phyloP scores from a whole-genome alignment of 2,113 vertebrate genomes.

The Tychaedon coryphoeus region DNA sequence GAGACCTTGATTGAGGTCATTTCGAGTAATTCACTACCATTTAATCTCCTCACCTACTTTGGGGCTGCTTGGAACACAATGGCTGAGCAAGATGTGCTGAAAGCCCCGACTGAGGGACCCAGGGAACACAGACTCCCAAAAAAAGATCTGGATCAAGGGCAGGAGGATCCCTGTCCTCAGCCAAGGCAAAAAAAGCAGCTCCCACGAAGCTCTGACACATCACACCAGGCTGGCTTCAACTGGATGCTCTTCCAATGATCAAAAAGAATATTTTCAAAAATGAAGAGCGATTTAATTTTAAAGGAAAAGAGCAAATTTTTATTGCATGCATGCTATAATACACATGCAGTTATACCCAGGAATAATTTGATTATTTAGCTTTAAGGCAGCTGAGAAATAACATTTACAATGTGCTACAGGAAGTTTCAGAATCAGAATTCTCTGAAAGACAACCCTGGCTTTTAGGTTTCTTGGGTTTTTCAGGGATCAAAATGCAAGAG shows the following conservation, averaged over 20 bases:
- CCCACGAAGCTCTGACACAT: background rate
- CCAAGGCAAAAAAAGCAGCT: background rate
- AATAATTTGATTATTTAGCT: background rate
- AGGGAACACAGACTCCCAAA: background rate
- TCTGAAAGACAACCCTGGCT: background rate
- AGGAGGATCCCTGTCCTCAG: background rate
- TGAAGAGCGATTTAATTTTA: background rate
- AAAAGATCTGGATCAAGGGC: background rate
- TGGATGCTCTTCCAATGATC: background rate
- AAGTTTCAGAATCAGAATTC: background rate
- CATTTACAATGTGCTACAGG: rapidly evolving
- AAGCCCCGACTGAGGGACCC: background rate
- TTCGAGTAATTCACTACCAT: background rate
- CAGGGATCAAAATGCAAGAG: background rate
- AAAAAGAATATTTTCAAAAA: background rate
- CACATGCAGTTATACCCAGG: background rate
- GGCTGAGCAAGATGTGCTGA: background rate
- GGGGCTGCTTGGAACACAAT: background rate
- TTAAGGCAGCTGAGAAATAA: background rate
- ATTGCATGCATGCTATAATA: background rate
- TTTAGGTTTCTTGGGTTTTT: background rate
- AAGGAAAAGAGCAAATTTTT: background rate
- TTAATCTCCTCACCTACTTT: background rate
- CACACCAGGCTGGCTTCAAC: background rate
- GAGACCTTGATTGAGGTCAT: background rate